These are phyloP conservation scores for Carettochelys insculpta DNA, from an alignment of 2,113 vertebrate genomes.

Conservation along the genomic window DNA sequence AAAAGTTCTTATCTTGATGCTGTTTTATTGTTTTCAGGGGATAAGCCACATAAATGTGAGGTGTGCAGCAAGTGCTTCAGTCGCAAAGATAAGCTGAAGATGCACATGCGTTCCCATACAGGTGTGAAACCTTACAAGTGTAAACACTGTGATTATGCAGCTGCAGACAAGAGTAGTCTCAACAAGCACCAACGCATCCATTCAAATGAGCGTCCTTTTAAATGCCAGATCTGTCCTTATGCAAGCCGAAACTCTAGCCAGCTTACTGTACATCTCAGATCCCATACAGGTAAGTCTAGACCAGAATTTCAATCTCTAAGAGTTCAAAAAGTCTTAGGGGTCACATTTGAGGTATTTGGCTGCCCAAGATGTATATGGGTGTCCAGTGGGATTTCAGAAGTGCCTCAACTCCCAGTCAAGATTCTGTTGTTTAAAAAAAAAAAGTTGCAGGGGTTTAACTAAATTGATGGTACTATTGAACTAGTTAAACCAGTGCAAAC, in stretches of 20 bases:
- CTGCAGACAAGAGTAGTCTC: constrained; percentile 95
- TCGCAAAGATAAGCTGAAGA: constrained; percentile 95
- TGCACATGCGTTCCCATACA: constrained; percentile 93
- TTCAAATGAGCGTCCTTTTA: constrained; percentile 93
- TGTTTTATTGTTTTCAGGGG: constrained; percentile 77
- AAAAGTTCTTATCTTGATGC: background rate
- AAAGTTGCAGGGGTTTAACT: background rate
- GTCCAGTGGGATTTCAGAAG: fast-evolving
- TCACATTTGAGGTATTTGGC: fast-evolving
- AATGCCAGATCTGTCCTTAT: constrained; percentile 97
- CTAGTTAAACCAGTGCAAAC: background rate
- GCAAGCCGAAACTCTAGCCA: constrained; percentile 98
- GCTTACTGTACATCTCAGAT: constrained; percentile 95
- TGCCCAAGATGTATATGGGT: fast-evolving
- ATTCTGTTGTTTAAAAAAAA: background rate
- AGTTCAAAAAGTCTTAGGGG: background rate
- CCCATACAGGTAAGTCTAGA: constrained; percentile 82
- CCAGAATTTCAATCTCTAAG: too few species aligned
- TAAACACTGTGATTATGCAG: constrained; percentile 90
- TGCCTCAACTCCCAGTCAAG: background rate
- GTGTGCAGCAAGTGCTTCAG: constrained; percentile 94
- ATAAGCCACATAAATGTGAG: constrained; percentile 96
- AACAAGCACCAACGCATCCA: constrained; percentile 97
- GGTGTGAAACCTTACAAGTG: constrained; percentile 97
- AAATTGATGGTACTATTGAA: background rate